phyloP scores from a whole-genome alignment of 2,888 invertebrate species.

The Cephus spinipes region DNA sequence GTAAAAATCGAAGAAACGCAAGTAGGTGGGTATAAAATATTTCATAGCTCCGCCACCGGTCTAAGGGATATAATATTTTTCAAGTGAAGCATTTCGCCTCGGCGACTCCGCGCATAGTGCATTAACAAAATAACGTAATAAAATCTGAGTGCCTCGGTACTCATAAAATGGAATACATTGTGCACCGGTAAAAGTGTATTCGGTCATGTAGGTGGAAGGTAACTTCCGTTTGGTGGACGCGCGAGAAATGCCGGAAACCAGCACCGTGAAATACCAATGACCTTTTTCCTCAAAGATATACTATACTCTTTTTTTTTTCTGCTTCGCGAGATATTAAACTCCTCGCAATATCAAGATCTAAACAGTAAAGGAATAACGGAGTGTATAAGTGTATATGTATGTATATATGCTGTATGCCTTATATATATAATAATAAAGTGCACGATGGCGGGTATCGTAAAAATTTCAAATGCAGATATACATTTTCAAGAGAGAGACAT shows the following conservation, averaged over 20 bases:
- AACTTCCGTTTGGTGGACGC: constrained; percentile 46
- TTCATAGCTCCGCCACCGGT: constrained; percentile 47
- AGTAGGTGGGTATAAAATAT: constrained; percentile 44
- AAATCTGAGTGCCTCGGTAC: constrained; percentile 55
- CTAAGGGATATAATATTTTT: constrained; percentile 42
- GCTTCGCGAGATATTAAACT: too few relatives aligned
- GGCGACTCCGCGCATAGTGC: constrained; percentile 40
- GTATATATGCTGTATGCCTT: constrained; percentile 10
- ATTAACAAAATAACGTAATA: constrained; percentile 65
- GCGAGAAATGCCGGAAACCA: constrained; percentile 53
- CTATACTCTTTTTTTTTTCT: too few relatives aligned
- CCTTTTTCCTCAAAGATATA: too few relatives aligned
- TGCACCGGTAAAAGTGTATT: constrained; percentile 44
- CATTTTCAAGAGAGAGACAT: constrained; percentile 8
- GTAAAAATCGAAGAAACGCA: constrained; percentile 19
- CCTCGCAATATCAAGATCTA: too few relatives aligned
- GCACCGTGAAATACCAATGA: constrained; percentile 44
- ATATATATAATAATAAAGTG: constrained; percentile 19
- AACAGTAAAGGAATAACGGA: too few relatives aligned
- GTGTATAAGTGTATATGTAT: background rate
- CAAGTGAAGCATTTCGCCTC: constrained; percentile 36
- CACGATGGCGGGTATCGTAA: constrained; percentile 17
- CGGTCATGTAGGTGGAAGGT: constrained; percentile 42
- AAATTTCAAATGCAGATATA: constrained; percentile 13
- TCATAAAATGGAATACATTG: constrained; percentile 61